These are phyloP conservation scores for Phymorhynchus buccinoides DNA, from an alignment of 1,140 invertebrate species.

Conservation along the genomic window DNA sequence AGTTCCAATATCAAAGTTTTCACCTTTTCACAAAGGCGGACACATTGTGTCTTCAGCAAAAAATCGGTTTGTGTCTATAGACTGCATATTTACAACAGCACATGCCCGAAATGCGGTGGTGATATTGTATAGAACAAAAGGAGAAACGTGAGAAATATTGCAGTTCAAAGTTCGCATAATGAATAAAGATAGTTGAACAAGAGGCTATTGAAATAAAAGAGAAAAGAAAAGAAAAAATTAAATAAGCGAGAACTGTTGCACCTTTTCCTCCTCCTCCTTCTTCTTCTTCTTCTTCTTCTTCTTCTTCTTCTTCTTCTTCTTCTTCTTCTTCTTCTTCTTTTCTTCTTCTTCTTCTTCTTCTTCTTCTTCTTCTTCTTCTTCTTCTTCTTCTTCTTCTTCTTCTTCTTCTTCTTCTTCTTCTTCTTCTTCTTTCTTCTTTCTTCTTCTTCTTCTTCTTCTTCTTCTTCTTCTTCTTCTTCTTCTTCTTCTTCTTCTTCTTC, in stretches of 20 bases:
- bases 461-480: background rate
- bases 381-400: constrained; percentile 9
- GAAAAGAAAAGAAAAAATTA: too few species aligned
- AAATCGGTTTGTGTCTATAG: too few species aligned
- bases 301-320: background rate
- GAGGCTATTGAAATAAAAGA: too few species aligned
- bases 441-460: background rate
- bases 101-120: too few species aligned
- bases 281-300: constrained; percentile 17
- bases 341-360: background rate
- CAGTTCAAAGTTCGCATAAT: too few species aligned
- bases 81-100: too few species aligned
- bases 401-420: constrained; percentile 12
- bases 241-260: background rate
- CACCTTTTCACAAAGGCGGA: too few species aligned
- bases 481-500: background rate
- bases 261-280: background rate
- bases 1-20: too few species aligned
- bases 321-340: background rate
- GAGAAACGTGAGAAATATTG: too few species aligned
- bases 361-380: constrained; percentile 11
- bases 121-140: too few species aligned
- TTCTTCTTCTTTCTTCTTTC: background rate
- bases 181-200: too few species aligned
- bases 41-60: too few species aligned